Base-by-base conservation (phyloP, 2,113 vertebrate species). In the Aegithalos caudatus region DNA sequence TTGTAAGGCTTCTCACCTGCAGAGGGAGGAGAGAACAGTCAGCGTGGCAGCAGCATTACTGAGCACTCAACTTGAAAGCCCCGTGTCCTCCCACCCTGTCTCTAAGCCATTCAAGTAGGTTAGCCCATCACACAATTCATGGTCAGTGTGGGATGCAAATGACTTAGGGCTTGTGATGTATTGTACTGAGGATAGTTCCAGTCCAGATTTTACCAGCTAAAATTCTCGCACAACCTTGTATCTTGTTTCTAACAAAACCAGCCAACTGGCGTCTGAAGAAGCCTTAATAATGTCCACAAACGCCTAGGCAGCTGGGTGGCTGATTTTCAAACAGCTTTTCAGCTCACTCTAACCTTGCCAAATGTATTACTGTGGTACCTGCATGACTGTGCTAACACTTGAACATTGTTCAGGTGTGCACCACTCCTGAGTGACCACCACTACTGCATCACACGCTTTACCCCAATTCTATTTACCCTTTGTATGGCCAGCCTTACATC, bases 1-100 rank as follows among this genome's bases (percentile, higher is more conserved):
- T 99, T 99, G 98, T 99, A 99, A 96, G 99, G 99, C 98, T 99
- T 99, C 98, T 99, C 99, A 98, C 99, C 98, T 98, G 97, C 81
- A 90, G 85, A 82, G 88, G 94, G 84, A 98, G 11, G 48, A 91
- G 88, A 96, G 70, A 89, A 82, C 50, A 91, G 62, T 40, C 77
- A 97, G 96, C 7, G 14, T 37, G 57, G 86, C 88, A 94, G 60
- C 85, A 94, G 42, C 47, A 92, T 84, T 78, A 90, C 58, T 58
- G 69, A 89, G 79, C 61, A 85, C 35, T 66, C 71, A 74, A 12
- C 12, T 17, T 69, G 17, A 53, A 65, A 88, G 23, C 54, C 65
- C 33, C 12, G 3, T 65, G 56, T 65, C 53, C 38, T 82, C 70
- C 94, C 88, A 79, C 72, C 54, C 81, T 9, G 5, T 23, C 48